These are phyloP conservation scores for Cervus canadensis DNA, from an alignment of 2,113 vertebrate species.

Conservation along the genomic window DNA sequence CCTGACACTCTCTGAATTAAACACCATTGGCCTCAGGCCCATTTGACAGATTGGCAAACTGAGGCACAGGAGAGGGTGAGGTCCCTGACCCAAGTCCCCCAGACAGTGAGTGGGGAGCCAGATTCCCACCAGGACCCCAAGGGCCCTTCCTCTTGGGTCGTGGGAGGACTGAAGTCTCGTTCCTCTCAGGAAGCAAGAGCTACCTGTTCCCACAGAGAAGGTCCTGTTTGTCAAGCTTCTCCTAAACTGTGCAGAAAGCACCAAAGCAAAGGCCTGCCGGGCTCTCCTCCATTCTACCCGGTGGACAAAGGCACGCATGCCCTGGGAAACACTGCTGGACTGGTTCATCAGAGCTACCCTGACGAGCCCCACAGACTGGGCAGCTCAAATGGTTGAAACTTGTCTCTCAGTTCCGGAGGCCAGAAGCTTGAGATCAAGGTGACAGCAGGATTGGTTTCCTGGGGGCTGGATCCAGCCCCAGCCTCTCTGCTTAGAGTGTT, in stretches of 20 bases:
- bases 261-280: background rate
- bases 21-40: background rate
- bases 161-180: background rate
- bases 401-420: background rate
- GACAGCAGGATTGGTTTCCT: background rate
- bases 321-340: background rate
- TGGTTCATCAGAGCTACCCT: background rate
- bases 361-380: background rate
- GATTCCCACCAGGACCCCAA: background rate
- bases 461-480: background rate
- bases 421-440: background rate
- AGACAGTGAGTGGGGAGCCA: background rate
- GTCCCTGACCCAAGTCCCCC: background rate
- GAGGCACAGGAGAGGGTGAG: background rate
- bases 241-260: background rate
- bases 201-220: background rate
- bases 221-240: background rate
- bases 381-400: background rate
- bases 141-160: background rate
- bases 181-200: background rate
- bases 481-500: background rate
- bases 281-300: background rate
- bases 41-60: background rate
- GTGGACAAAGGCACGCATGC: accelerated
- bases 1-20: background rate